phyloP scores from a whole-genome alignment of 2,797 vertebrate species.

The Poecilia picta region DNA sequence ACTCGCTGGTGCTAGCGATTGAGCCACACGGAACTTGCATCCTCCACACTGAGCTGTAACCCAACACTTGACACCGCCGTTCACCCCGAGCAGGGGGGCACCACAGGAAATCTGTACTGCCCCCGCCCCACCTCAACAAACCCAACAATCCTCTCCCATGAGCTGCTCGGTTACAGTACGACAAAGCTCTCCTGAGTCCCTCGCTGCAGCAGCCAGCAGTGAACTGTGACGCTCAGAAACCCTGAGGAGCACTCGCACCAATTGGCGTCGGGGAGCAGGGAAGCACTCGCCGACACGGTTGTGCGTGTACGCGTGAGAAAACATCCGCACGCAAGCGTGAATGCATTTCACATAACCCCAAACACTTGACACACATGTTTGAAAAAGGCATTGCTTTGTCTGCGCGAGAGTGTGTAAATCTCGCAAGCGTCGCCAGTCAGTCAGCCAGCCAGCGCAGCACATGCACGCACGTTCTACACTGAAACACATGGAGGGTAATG shows the following conservation, averaged over 20 bases:
- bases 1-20: slow-evolving; percentile 32
- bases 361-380: slow-evolving; percentile 11
- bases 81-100: slow-evolving; percentile 69
- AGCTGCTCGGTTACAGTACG: slow-evolving; percentile 58
- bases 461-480: slow-evolving; percentile 53
- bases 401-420: slow-evolving; percentile 27
- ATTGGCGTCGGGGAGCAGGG: slow-evolving; percentile 54
- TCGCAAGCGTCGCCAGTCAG: slow-evolving; percentile 18
- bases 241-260: slow-evolving; percentile 53
- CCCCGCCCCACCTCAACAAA: not conserved
- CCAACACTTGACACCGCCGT: slow-evolving; percentile 67
- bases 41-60: slow-evolving; percentile 67
- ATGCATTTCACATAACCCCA: slow-evolving; percentile 1
- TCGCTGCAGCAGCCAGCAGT: slow-evolving; percentile 43
- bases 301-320: slow-evolving; percentile 33
- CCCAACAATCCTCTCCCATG: slow-evolving; percentile 29
- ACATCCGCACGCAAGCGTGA: slow-evolving; percentile 32
- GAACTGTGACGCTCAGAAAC: slow-evolving; percentile 52
- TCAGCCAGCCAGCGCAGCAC: slow-evolving; percentile 20
- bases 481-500: slow-evolving; percentile 72
- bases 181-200: slow-evolving; percentile 48
- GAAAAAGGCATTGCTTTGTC: slow-evolving; percentile 9
- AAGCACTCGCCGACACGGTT: slow-evolving; percentile 56
- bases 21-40: slow-evolving; percentile 29
- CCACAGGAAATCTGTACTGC: slow-evolving; percentile 67